phyloP scores from a whole-genome alignment of 2,888 invertebrate genomes.

The Mesoligia furuncula region DNA sequence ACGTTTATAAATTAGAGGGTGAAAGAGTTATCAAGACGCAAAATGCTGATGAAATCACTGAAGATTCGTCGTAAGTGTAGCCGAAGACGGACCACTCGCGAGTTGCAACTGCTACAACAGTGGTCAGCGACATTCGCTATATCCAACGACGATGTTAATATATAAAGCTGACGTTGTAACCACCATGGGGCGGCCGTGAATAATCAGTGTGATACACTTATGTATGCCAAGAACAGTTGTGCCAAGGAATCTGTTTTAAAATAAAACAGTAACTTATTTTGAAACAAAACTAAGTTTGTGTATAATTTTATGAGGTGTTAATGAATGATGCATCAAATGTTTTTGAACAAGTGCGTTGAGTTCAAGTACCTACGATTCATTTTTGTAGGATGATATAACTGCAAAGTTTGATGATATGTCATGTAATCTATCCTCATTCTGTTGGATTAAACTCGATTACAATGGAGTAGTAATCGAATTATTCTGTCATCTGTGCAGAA shows the following conservation, averaged over 20 bases:
- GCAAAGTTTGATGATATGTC: neutral
- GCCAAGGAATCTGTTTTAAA: conserved; percentile 28
- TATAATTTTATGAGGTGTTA: conserved; percentile 29
- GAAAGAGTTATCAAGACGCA: neutral
- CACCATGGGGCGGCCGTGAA: neutral
- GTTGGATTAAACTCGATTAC: neutral
- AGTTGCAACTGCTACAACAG: neutral
- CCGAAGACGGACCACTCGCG: neutral
- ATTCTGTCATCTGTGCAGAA: neutral
- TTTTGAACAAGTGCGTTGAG: conserved; percentile 11
- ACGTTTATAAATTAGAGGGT: neutral
- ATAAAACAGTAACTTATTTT: conserved; percentile 42
- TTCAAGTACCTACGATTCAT: neutral
- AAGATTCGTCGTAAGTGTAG: neutral
- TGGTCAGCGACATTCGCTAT: neutral
- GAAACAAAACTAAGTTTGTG: conserved; percentile 40
- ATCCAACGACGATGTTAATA: neutral
- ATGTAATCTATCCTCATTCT: neutral
- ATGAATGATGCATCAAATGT: conserved; percentile 29
- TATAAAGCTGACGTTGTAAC: neutral
- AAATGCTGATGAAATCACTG: neutral
- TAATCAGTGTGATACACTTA: neutral
- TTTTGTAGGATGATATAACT: neutral
- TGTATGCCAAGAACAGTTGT: neutral
- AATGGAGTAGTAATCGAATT: neutral